Evolutionary conservation across 2,113 vertebrate genomes (phyloP).

Genomic region (Nanorana parkeri): DNA sequence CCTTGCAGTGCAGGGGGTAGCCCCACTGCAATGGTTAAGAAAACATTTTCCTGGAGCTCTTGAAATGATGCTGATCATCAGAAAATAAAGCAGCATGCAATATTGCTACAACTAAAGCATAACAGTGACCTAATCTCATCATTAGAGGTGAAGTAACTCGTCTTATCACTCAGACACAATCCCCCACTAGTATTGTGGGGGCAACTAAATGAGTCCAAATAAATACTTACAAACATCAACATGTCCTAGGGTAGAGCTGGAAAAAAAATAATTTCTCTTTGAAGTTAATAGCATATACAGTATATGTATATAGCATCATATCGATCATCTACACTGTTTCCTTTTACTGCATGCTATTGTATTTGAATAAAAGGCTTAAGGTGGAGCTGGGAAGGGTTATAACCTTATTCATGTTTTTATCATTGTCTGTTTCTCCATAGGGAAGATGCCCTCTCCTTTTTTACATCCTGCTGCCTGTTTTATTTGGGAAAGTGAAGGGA

Average conservation of each 20-base stretch:
- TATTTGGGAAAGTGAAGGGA: too few relatives aligned
- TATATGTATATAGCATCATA: background rate
- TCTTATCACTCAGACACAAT: background rate
- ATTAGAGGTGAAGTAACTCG: background rate
- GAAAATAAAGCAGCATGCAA: background rate
- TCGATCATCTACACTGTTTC: background rate
- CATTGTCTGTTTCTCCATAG: too few relatives aligned
- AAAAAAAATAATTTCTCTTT: background rate
- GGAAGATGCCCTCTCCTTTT: too few relatives aligned
- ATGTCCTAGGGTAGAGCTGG: background rate
- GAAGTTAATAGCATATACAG: background rate
- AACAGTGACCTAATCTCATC: background rate
- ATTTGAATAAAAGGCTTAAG: too few relatives aligned
- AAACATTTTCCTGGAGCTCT: too few relatives aligned
- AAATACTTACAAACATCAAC: background rate
- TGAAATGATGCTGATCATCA: background rate
- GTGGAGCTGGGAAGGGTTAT: too few relatives aligned
- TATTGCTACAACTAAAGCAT: background rate
- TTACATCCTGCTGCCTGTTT: too few relatives aligned
- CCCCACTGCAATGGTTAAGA: too few relatives aligned
- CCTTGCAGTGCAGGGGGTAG: too few relatives aligned
- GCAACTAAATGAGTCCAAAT: background rate
- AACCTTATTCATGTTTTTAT: too few relatives aligned
- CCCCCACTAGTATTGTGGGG: background rate
- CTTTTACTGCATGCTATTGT: background rate